Base-by-base conservation (phyloP, 2,797 vertebrate species). In the Chaetodon trifasciatus region DNA sequence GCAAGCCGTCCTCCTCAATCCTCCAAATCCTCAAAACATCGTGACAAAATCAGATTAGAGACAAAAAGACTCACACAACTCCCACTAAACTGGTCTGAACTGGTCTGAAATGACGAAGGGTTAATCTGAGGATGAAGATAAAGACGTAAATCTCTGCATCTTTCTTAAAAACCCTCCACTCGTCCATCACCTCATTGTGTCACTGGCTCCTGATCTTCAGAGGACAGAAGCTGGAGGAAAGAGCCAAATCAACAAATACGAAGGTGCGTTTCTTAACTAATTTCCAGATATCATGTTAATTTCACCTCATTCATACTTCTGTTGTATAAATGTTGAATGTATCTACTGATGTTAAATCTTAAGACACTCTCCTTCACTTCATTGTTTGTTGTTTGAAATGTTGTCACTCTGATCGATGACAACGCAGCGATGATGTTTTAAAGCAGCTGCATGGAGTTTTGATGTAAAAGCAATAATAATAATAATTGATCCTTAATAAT, bases 1-100 rank as follows among this genome's bases (percentile, higher is more conserved):
- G 70, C 77, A 79, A 70, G 79, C 68, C 55, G 11, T 74, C 82
- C 60, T 73, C 70, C 61, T 52, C 75, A 86, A 85, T 78, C 87
- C 57, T 19, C 35, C 28, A 74, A 84, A 86, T 86, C 86, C 81
- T 56, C 2, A 24, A 71, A 79, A 81, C 72, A 24, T 56, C 7
- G 1, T 39, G 66, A 49, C 63, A 64, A 16, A 75, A 66, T 39
- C 68, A 76, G 86, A 76, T 90, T 86, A 89, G 8, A 56, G 13
- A 7, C 28, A 39, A 9, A 62, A 79, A 70, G 44, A 81, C 58
- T 17, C 61, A 2, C 0, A 13, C 35, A 23, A 10, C 44, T 24
- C 53, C 19, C 1, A 17, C 61, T 79, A 46, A 61, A 35, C 61
- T 35, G 35, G 15, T n/a, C 58, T 60, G 12, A 60, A 65, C 24